Base-by-base conservation (phyloP, 2,797 vertebrate species). In the Mus minutoides region DNA sequence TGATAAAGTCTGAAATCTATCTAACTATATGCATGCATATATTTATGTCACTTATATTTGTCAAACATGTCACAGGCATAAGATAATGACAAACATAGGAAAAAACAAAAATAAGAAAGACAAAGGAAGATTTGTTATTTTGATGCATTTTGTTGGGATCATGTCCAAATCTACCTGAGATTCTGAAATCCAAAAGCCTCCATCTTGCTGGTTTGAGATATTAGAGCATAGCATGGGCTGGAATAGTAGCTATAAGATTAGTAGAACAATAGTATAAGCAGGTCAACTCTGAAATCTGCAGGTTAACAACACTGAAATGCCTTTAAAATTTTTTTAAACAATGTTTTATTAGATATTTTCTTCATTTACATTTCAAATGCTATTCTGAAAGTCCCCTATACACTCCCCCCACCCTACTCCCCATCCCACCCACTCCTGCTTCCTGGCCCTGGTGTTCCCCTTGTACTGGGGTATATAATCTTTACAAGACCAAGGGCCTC, bases 61-160 rank as follows among this genome's bases (percentile, higher is more conserved):
- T 56, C 4, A 78, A 91, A 7, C 13, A 94, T 43, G 4, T 54
- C 84, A 52, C 85, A 94, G 16, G 4, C 56, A 75, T 19, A 16
- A 82, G 60, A 43, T 77, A 84, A 90, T 90, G 60, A 95, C 13
- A 46, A 90, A 88, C 82, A 14, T 2, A 86, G 40, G 1, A 34
- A 83, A 83, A 83, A 94, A 37, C 17, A 3, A 71, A 37, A 37
- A 37, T 71, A 71, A 88, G 60, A 94, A 86, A 94, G 29, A 88
- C 64, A 26, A 84, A 67, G 29, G 34, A 64, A 95, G 6, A 75
- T 83, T 62, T 83, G 14, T 12, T 96, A 26, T 64, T 95, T 91
- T 91, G 75, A 93, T 88, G 29, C 1, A 87, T 34, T 89, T 76
- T 73, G 5, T 77, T 92, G 19, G 84, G 43, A 52, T 71, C 8